Percentiles rank a stretch among this genome's conserved stretches.
Conservation (phyloP, 2,888 invertebrate species). For the Lasioglossum leucozonium region DNA sequence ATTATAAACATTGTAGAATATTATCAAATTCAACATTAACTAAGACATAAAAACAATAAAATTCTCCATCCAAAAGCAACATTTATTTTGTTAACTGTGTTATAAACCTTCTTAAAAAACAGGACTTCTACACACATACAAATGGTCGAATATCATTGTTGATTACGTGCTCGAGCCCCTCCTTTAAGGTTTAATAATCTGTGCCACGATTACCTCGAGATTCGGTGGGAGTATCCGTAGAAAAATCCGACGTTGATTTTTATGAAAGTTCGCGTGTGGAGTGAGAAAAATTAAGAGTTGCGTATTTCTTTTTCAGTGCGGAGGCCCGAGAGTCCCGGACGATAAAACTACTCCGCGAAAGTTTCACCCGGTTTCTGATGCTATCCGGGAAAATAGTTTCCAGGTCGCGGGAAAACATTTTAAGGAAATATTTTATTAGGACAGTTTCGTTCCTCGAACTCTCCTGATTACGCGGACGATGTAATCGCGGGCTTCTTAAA, state of each 20-base stretch:
- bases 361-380: slow-evolving; percentile 10
- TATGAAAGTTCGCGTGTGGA: slow-evolving; percentile 3
- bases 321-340: neutral
- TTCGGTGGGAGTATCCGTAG: neutral
- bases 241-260: slow-evolving; percentile 11
- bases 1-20: neutral
- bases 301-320: slow-evolving; percentile 13
- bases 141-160: neutral
- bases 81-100: too few relatives aligned
- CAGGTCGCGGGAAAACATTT: slow-evolving; percentile 15
- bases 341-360: slow-evolving; percentile 15
- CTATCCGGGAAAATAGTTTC: slow-evolving; percentile 12
- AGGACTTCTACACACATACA: neutral
- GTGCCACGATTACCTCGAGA: neutral
- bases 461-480: slow-evolving; percentile 12
- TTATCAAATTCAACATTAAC: neutral
- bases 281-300: slow-evolving; percentile 15
- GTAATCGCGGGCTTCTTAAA: slow-evolving; percentile 9
- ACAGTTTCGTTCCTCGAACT: slow-evolving; percentile 7
- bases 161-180: neutral
- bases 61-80: neutral
- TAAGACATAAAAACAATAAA: too few relatives aligned
- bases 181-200: neutral
- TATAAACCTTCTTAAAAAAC: neutral
- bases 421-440: slow-evolving; percentile 21